Percentiles rank a stretch among this genome's conserved stretches.
These are phyloP conservation scores for Rhipidura dahli DNA, from an alignment of 2,113 vertebrate species.

Conservation along the genomic window DNA sequence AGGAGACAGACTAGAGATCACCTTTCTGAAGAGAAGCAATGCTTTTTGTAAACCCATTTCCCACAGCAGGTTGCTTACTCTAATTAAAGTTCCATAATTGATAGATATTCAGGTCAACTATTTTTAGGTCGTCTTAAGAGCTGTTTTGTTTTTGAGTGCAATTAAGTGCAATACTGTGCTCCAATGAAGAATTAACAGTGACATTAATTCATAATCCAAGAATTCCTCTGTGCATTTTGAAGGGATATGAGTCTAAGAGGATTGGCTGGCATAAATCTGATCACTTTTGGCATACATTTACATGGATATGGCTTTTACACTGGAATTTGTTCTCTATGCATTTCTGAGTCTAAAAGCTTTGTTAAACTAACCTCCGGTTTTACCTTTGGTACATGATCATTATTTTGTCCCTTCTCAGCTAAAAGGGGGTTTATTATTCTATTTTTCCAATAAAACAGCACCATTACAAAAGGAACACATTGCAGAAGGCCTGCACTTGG, in stretches of 20 bases:
- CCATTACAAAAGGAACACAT: neutral
- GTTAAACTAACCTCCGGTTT: neutral
- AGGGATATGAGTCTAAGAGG: slow-evolving; percentile 60
- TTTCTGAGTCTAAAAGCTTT: neutral
- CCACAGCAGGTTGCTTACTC: slow-evolving; percentile 28
- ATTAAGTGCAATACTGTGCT: slow-evolving; percentile 37
- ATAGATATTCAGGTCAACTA: slow-evolving; percentile 11
- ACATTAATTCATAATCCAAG: slow-evolving; percentile 42
- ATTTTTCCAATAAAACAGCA: neutral
- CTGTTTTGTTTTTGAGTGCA: slow-evolving; percentile 18
- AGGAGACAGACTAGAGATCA: neutral
- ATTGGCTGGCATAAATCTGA: slow-evolving; percentile 63
- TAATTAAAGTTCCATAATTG: slow-evolving; percentile 39
- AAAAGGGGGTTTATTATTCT: neutral
- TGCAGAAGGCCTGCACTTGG: neutral
- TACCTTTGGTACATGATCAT: neutral
- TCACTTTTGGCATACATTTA: slow-evolving; percentile 54
- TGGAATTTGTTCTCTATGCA: slow-evolving; percentile 22
- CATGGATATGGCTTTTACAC: slow-evolving; percentile 27
- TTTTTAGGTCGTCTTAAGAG: slow-evolving; percentile 29
- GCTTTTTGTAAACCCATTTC: neutral
- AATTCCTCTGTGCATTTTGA: slow-evolving; percentile 65
- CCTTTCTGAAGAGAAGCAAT: neutral
- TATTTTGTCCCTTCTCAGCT: neutral
- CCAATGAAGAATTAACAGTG: slow-evolving; percentile 39